A percentile compares a stretch with the other conserved stretches of the same genome.
These are phyloP conservation scores for Enteromius viviparus DNA, from an alignment of 2,797 vertebrate genomes.

Conservation along the genomic window DNA sequence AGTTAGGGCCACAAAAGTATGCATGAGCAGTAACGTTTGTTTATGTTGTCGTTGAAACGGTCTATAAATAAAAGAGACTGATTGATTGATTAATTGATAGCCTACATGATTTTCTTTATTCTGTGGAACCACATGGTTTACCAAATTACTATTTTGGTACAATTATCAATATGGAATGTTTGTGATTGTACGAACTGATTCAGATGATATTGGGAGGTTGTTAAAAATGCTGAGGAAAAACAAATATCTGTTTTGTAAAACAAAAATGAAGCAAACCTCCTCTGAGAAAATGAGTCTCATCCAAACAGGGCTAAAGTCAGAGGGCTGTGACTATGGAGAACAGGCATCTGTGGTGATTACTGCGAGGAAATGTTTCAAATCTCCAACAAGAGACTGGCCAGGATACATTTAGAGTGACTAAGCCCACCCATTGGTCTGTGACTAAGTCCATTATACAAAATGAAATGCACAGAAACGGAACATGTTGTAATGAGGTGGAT, in stretches of 20 bases:
- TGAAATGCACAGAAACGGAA: conserved; percentile 34
- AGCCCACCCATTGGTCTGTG: conserved; percentile 27
- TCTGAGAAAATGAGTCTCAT: neutral
- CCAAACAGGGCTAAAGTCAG: conserved; percentile 12
- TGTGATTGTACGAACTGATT: neutral
- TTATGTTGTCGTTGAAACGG: too few relatives aligned
- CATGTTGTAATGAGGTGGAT: conserved; percentile 38
- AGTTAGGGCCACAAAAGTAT: too few relatives aligned
- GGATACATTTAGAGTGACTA: conserved; percentile 34
- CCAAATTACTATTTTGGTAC: too few relatives aligned
- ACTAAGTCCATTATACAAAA: conserved; percentile 44
- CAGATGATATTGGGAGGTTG: neutral
- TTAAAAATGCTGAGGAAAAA: neutral
- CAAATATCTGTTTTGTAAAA: neutral
- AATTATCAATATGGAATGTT: too few relatives aligned
- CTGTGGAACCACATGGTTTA: neutral
- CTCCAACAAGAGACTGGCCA: neutral
- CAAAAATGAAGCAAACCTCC: neutral
- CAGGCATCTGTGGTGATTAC: conserved; percentile 33
- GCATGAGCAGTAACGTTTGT: too few relatives aligned
- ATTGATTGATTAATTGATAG: too few relatives aligned
- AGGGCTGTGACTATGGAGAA: neutral
- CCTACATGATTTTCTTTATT: neutral
- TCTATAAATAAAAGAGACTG: too few relatives aligned
- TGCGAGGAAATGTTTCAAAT: conserved; percentile 11